phyloP scores from a whole-genome alignment of 1,140 invertebrate species.

The Mya arenaria region DNA sequence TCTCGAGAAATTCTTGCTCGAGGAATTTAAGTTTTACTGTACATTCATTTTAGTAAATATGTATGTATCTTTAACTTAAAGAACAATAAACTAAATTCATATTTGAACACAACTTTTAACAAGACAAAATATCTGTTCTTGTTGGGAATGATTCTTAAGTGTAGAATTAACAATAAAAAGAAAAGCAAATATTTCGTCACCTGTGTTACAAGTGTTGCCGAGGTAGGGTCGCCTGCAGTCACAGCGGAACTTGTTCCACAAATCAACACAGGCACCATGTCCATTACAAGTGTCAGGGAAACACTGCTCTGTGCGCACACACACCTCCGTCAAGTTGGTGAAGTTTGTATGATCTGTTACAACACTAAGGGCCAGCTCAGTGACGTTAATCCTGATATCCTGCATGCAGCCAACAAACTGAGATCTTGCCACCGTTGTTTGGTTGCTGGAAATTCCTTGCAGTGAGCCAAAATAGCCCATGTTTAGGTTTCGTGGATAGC shows the following conservation, averaged over 20 bases:
- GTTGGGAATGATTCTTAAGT: no score
- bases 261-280: constrained; percentile 92
- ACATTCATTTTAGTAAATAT: no score
- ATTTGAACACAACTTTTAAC: no score
- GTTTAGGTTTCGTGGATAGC: not conserved
- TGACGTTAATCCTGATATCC: constrained; percentile 90
- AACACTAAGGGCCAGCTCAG: constrained; percentile 18
- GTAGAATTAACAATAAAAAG: no score
- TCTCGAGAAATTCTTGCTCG: no score
- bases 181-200: no score
- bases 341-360: constrained; percentile 50
- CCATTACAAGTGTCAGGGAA: constrained; percentile 93
- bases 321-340: constrained; percentile 83
- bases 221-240: constrained; percentile 92
- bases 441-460: not conserved
- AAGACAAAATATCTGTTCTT: no score
- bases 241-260: constrained; percentile 93
- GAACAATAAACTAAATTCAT: no score
- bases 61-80: no score
- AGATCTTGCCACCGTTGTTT: constrained; percentile 12
- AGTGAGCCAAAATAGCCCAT: constrained; percentile 23
- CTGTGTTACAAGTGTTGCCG: constrained; percentile 92
- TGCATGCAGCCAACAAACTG: constrained; percentile 94
- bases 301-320: constrained; percentile 91
- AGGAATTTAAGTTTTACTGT: no score